phyloP scores from a whole-genome alignment of 1,140 invertebrate species.

The Aphaenogaster floridana region DNA sequence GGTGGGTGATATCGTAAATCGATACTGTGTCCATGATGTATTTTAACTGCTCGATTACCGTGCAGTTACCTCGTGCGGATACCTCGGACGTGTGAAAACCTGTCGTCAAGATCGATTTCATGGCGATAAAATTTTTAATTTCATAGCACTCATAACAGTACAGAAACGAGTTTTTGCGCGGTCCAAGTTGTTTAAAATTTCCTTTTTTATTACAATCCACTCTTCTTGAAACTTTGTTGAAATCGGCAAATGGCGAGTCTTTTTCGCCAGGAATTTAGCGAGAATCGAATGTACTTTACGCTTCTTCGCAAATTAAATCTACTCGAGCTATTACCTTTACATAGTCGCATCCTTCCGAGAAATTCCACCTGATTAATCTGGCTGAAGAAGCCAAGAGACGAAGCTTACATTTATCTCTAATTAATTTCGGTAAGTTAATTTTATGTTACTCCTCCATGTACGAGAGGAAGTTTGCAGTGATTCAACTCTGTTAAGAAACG shows the following conservation, averaged over 20 bases:
- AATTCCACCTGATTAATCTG: background rate
- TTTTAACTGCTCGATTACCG: slow-evolving; percentile 1
- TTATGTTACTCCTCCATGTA: background rate
- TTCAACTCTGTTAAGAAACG: background rate
- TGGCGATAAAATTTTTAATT: background rate
- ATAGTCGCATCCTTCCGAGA: background rate
- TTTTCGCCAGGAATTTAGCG: background rate
- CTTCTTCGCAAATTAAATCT: slow-evolving; percentile 1
- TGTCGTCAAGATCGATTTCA: slow-evolving; percentile 25
- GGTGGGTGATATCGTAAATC: background rate
- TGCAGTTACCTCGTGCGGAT: background rate
- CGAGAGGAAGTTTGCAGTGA: background rate
- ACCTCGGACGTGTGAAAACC: background rate
- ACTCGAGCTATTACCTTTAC: background rate
- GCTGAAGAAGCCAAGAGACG: background rate
- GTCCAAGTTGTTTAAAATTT: background rate
- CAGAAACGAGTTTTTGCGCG: slow-evolving; percentile 3
- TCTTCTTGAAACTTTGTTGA: background rate
- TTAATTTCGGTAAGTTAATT: background rate
- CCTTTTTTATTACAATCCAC: background rate
- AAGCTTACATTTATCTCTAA: background rate
- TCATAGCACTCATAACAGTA: background rate
- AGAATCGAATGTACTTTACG: background rate
- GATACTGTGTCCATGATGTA: background rate
- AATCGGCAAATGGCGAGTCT: background rate